Evolutionary conservation across 2,113 vertebrate species (phyloP).

Genomic region (Rattus rattus): DNA sequence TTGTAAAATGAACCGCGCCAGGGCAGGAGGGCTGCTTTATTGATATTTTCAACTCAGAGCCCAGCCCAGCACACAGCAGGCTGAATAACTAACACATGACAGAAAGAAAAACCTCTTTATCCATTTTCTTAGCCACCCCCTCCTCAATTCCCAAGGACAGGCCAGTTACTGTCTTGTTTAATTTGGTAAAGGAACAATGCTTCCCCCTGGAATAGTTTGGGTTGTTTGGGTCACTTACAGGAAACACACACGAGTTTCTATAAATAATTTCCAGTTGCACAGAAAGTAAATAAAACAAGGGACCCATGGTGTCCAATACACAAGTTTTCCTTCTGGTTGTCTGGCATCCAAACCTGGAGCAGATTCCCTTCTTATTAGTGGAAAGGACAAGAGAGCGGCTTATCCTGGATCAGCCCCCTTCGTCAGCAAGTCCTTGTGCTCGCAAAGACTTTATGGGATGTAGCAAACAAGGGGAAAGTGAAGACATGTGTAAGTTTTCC

Average conservation of each 20-base stretch:
- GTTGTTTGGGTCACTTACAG: conserved; percentile 40
- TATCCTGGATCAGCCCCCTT: conserved; percentile 68
- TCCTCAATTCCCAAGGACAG: conserved; percentile 35
- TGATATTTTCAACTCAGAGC: not conserved
- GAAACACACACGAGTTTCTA: conserved; percentile 35
- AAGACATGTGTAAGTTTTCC: conserved; percentile 52
- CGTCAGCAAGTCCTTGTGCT: conserved; percentile 70
- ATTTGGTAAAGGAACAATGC: not conserved
- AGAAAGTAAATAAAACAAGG: conserved; percentile 54
- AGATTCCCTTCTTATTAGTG: conserved; percentile 65
- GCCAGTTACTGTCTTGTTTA: conserved; percentile 26
- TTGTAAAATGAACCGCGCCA: not conserved
- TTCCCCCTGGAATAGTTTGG: conserved; percentile 16
- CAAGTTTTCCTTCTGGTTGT: conserved; percentile 19
- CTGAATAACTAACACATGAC: not conserved
- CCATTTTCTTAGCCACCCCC: not conserved
- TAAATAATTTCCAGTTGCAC: conserved; percentile 45
- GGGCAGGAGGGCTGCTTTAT: not conserved
- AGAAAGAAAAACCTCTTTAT: conserved; percentile 33
- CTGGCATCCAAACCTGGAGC: conserved; percentile 36
- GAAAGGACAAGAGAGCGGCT: conserved; percentile 64
- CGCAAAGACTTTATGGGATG: conserved; percentile 67
- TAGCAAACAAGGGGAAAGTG: not conserved
- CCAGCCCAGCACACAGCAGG: not conserved
- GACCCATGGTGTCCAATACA: not conserved